A percentile compares a stretch with the other conserved stretches of the same genome.
Evolutionary conservation across 2,888 invertebrate species (phyloP).

Genomic region (Eledone cirrhosa): DNA sequence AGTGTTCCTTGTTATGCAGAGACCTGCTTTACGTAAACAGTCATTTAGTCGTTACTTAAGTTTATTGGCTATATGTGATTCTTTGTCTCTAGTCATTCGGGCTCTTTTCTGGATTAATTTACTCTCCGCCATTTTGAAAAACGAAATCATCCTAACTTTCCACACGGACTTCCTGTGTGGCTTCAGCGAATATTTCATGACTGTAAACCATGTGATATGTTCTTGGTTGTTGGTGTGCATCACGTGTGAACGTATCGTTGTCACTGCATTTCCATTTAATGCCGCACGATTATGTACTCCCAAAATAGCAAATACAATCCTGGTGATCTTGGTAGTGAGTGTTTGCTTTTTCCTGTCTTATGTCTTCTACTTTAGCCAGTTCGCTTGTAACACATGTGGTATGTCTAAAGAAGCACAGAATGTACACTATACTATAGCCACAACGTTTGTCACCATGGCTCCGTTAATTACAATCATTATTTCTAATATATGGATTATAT

Average conservation of each 20-base stretch:
- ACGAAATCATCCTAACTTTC: constrained; percentile 21
- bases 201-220: constrained; percentile 33
- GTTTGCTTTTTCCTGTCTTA: constrained; percentile 29
- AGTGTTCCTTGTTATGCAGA: constrained; percentile 29
- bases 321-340: constrained; percentile 14
- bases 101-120: constrained; percentile 34
- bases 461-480: constrained; percentile 32
- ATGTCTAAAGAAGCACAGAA: constrained; percentile 29
- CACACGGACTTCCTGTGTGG: constrained; percentile 14
- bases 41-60: constrained; percentile 32
- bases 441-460: constrained; percentile 33
- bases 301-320: constrained; percentile 10
- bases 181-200: constrained; percentile 33
- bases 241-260: constrained; percentile 32
- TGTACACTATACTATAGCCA: constrained; percentile 34
- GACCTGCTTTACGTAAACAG: constrained; percentile 28
- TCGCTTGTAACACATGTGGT: constrained; percentile 28
- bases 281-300: constrained; percentile 30
- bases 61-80: constrained; percentile 31
- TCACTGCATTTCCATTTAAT: constrained; percentile 31
- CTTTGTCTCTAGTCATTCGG: constrained; percentile 31
- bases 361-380: constrained; percentile 29
- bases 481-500: constrained; percentile 30
- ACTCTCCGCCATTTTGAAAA: constrained; percentile 16
- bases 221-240: constrained; percentile 36